These are phyloP conservation scores for Argopecten irradians DNA, from an alignment of 1,140 invertebrate genomes.

Conservation along the genomic window DNA sequence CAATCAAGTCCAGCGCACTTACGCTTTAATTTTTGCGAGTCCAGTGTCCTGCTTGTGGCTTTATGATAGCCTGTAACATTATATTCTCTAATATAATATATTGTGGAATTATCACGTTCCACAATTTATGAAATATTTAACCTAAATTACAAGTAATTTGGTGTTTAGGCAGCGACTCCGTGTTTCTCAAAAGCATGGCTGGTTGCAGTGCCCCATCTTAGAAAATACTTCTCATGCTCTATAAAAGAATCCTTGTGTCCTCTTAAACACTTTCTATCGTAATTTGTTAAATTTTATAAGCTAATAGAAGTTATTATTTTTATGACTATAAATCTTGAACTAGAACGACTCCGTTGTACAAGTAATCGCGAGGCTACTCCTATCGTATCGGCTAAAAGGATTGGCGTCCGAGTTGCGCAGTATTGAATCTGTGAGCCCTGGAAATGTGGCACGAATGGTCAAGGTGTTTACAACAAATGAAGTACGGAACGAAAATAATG, in stretches of 20 bases:
- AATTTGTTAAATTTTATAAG: neutral
- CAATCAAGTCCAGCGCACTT: neutral
- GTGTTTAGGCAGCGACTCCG: neutral
- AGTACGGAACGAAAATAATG: too few species aligned
- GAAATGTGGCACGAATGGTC: neutral
- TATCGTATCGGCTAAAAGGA: neutral
- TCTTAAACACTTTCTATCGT: neutral
- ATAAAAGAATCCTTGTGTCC: neutral
- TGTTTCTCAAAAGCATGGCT: neutral
- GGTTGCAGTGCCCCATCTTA: neutral
- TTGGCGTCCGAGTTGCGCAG: neutral
- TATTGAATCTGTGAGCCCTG: neutral
- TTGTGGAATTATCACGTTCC: constrained; percentile 21
- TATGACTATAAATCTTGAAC: neutral
- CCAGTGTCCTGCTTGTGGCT: neutral
- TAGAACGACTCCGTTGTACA: neutral
- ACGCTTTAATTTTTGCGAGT: constrained; percentile 21
- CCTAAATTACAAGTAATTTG: neutral
- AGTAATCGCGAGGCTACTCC: neutral
- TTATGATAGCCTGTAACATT: neutral
- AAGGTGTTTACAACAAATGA: too few species aligned
- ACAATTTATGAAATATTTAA: neutral
- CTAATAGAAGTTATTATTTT: neutral
- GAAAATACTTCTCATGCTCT: neutral
- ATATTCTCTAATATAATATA: neutral